Conservation (phyloP, 2,113 vertebrate species). For the Edolisoma coerulescens region DNA sequence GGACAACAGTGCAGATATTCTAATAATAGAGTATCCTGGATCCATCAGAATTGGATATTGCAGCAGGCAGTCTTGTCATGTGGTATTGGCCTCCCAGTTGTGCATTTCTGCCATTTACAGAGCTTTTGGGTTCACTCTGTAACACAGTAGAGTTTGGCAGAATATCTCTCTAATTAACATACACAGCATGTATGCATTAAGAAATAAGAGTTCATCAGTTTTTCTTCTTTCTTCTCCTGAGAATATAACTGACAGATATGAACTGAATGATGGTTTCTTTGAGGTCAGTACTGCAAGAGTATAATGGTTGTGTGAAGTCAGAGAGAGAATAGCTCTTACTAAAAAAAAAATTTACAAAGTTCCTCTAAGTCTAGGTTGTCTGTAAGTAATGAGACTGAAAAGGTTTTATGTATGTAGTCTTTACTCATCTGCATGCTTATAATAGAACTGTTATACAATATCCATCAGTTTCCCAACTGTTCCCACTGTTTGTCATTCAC, state of each 20-base stretch:
- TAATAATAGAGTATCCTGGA: background rate
- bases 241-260: background rate
- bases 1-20: background rate
- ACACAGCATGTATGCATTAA: background rate
- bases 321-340: background rate
- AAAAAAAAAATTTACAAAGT: background rate
- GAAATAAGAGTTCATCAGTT: background rate
- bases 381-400: background rate
- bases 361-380: background rate
- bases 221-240: background rate
- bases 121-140: background rate
- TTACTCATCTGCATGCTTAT: background rate
- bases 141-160: background rate
- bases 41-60: background rate
- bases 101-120: background rate
- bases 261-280: background rate
- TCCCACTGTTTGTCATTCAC: background rate
- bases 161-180: background rate
- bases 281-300: background rate
- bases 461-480: background rate
- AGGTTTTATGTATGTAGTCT: background rate
- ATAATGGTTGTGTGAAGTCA: background rate
- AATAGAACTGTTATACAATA: background rate
- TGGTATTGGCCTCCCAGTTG: background rate
- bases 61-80: background rate